phyloP scores from a whole-genome alignment of 2,113 vertebrate genomes.

The Ictalurus punctatus region DNA sequence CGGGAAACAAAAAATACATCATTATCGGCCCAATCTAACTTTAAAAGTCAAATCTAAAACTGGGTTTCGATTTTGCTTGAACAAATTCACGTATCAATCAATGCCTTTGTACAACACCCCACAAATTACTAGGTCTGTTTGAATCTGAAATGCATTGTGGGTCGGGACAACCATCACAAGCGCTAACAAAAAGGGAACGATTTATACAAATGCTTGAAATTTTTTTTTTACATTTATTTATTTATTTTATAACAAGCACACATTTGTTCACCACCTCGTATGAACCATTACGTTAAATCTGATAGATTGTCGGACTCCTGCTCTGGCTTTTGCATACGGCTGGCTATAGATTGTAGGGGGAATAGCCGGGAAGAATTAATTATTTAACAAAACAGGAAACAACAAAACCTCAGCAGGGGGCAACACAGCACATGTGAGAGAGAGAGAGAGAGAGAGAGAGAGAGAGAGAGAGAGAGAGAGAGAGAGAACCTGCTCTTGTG shows the following conservation, averaged over 20 bases:
- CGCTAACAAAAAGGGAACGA: not conserved
- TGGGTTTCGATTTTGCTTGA: not conserved
- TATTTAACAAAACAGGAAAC: conserved; percentile 74
- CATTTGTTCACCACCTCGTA: not conserved
- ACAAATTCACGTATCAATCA: not conserved
- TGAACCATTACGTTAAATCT: not conserved
- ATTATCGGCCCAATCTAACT: not conserved
- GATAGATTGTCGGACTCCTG: conserved; percentile 7
- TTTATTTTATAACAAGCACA: not conserved
- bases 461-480: conserved; percentile 41
- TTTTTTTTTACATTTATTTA: not conserved
- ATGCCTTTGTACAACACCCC: not conserved
- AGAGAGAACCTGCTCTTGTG: conserved; percentile 68
- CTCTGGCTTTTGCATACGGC: conserved; percentile 59
- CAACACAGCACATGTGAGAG: conserved; percentile 62
- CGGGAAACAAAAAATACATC: not conserved
- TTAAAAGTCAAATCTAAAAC: not conserved
- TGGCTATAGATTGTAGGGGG: conserved; percentile 65
- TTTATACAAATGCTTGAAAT: not conserved
- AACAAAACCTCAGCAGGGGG: conserved; percentile 76
- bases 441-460: conserved; percentile 55
- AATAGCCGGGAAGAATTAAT: conserved; percentile 70
- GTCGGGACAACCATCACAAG: not conserved
- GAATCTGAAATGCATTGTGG: not conserved
- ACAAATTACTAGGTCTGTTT: not conserved